Conservation (phyloP, 2,113 vertebrate species). For the Camelus bactrianus region DNA sequence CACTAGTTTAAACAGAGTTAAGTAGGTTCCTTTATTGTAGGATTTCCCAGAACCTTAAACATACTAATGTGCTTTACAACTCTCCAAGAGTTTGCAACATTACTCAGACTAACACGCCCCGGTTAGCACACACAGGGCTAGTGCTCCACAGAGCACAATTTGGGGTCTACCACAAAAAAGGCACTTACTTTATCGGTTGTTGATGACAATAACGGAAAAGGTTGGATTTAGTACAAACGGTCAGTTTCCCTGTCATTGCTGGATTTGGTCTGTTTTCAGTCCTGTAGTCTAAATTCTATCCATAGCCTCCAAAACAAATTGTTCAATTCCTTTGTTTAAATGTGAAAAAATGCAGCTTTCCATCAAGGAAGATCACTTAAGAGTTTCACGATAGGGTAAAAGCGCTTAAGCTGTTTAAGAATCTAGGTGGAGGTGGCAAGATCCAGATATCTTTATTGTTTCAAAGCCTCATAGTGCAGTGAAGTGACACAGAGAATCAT, state of each 20-base stretch:
- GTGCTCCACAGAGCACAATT: not conserved
- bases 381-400: not conserved
- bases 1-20: not conserved
- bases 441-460: not conserved
- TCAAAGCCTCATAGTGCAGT: not conserved
- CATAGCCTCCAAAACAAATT: not conserved
- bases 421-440: not conserved
- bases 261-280: not conserved
- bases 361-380: not conserved
- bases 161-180: not conserved
- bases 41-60: not conserved
- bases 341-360: conserved; percentile 39
- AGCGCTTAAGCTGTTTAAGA: not conserved
- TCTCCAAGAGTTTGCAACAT: not conserved
- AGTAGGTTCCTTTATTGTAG: not conserved
- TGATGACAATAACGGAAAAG: not conserved
- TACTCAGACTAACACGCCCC: not conserved
- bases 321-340: not conserved
- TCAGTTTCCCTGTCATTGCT: not conserved
- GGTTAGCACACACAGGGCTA: not conserved
- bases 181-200: not conserved
- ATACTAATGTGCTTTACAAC: not conserved
- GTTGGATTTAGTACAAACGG: not conserved
- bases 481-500: conserved; percentile 24
- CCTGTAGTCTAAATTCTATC: not conserved